Evolutionary conservation across 2,113 vertebrate species (phyloP), one percentile per base, ranked within the genome.

Genomic region (Zapornia atra): DNA sequence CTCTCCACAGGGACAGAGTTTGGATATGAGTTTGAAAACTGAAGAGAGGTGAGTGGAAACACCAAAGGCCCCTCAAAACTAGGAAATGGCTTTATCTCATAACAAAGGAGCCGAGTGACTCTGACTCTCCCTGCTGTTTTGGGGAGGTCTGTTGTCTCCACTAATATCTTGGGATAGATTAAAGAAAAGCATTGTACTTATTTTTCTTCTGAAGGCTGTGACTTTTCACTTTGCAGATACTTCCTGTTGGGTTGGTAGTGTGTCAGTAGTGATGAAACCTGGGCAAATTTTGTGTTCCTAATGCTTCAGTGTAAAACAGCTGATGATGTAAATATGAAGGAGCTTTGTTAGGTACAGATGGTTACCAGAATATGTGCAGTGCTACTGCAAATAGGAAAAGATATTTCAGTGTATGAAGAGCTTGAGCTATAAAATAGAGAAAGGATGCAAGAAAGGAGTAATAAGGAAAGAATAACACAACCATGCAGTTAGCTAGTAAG

Each of bases 41-140:
- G 97, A 98, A 94, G 90, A 98, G 80, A 97, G 97, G 98, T 98
- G 73, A 98, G 97, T 87, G 31, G 38, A 42, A 93, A 25, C 9
- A 6, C 81, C 54, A 11, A 12, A 42, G 33, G 59, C 31, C 10
- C 82, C 44, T 90, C 53, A 63, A 87, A 92, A 38, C 76, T 18
- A 66, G 38, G 12, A 42, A 73, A 71, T 26, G 4, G 5, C n/a
- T 90, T 86, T 50, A 34, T 77, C 5, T 82, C 9, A 9, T 9
- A 64, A 48, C 48, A 15, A 57, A 59, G 54, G 11, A 85, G 3
- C 28, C 24, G 33, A 28, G 5, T 63, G 69, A 36, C 15, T 83
- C 6, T 73, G 69, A 36, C 12, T 83, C 5, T 77, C 6, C 18
- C 9, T 1, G 1, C 7, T 81, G 6, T 59, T 90, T n/a, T 83